Evolutionary conservation across 2,888 invertebrate species (phyloP).

Genomic region (Drosophila paracracens): DNA sequence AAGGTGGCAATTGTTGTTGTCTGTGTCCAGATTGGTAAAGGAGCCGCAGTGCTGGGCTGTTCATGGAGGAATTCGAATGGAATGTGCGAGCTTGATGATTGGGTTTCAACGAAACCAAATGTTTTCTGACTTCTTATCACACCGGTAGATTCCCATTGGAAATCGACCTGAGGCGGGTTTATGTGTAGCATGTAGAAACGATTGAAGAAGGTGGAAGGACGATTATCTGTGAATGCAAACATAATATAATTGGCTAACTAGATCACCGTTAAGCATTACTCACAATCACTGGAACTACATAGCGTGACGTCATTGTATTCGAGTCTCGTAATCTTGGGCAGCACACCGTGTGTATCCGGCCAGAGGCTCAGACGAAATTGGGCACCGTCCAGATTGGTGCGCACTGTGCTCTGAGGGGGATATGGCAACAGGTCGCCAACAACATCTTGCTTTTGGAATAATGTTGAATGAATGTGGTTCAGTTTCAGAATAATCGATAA

Average conservation of each 20-base stretch:
- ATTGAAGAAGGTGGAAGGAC: conserved; percentile 44
- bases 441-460: conserved; percentile 30
- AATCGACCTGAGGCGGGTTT: not conserved
- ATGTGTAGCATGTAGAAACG: conserved; percentile 49
- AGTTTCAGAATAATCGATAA: conserved; percentile 8
- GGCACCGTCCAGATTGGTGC: not conserved
- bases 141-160: not conserved
- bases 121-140: not conserved
- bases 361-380: conserved; percentile 54
- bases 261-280: conserved; percentile 32
- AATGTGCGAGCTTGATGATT: not conserved
- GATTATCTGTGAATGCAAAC: conserved; percentile 36
- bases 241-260: not conserved
- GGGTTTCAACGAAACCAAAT: conserved; percentile 20
- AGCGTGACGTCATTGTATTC: conserved; percentile 43
- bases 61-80: conserved; percentile 4
- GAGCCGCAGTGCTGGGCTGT: not conserved
- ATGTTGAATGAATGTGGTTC: not conserved
- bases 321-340: conserved; percentile 60
- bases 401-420: conserved; percentile 45
- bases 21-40: conserved; percentile 1
- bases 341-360: conserved; percentile 32
- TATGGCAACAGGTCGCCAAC: conserved; percentile 57
- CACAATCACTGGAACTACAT: conserved; percentile 58
- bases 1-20: not conserved